A percentile compares a stretch with the other conserved stretches of the same genome.
Conservation (phyloP, 2,888 invertebrate species). For the Eupithecia subfuscata region DNA sequence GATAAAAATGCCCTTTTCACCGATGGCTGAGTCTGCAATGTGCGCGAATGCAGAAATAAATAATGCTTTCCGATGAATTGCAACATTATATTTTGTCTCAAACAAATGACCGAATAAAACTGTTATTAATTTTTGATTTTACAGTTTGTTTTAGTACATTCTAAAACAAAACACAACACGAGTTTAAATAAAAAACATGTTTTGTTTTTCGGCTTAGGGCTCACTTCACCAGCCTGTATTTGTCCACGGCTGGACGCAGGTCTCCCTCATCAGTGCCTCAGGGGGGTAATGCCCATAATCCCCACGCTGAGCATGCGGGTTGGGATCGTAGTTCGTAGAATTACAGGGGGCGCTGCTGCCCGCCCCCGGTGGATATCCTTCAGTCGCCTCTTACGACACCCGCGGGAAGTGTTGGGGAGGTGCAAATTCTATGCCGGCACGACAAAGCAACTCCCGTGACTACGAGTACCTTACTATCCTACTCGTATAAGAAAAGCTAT, state of each 20-base stretch:
- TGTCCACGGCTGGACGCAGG: not conserved
- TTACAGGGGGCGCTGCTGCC: too few species aligned
- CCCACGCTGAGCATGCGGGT: too few species aligned
- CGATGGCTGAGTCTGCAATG: constrained; percentile 38
- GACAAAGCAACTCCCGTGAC: too few species aligned
- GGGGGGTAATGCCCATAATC: too few species aligned
- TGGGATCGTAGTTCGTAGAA: too few species aligned
- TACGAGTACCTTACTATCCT: not conserved
- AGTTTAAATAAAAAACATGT: not conserved
- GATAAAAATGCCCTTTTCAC: constrained; percentile 43
- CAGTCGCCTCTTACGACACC: too few species aligned
- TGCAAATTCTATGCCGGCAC: too few species aligned
- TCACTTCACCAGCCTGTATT: too few species aligned
- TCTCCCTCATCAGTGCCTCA: too few species aligned
- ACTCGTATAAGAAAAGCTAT: not conserved
- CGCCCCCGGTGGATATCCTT: too few species aligned
- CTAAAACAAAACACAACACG: not conserved
- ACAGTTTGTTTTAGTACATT: not conserved
- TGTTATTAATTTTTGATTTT: not conserved
- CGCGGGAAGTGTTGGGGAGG: too few species aligned
- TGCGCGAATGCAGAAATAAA: constrained; percentile 29
- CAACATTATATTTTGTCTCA: constrained; percentile 17
- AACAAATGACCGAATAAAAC: not conserved
- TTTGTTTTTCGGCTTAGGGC: too few species aligned
- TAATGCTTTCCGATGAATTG: constrained; percentile 28